Evolutionary conservation across 2,797 vertebrate species (phyloP).

Genomic region (Oryzias sinensis): DNA sequence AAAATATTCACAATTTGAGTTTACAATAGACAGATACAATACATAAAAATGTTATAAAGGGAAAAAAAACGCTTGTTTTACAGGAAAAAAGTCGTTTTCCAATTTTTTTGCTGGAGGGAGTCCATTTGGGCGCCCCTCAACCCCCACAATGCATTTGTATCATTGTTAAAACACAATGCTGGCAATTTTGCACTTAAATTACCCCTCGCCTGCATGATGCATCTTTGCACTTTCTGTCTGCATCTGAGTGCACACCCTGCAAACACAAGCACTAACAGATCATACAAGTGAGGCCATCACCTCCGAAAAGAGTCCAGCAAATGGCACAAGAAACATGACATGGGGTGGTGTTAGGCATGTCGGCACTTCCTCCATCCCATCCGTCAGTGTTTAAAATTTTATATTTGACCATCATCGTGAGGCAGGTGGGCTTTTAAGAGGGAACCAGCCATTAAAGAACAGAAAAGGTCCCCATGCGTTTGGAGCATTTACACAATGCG

Average conservation of each 20-base stretch:
- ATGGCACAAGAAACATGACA: conserved; percentile 51
- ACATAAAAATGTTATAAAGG: too few relatives aligned
- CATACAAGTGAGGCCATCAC: conserved; percentile 46
- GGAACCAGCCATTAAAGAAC: conserved; percentile 46
- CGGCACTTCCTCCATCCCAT: conserved; percentile 69
- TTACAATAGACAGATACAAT: too few relatives aligned
- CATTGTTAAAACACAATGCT: conserved; percentile 54
- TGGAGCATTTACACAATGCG: conserved; percentile 18
- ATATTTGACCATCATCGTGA: conserved; percentile 75
- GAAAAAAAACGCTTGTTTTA: too few relatives aligned
- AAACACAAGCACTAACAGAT: conserved; percentile 10
- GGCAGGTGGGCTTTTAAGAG: conserved; percentile 67
- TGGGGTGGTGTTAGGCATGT: conserved; percentile 66
- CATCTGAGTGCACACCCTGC: conserved; percentile 14
- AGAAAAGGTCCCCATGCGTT: conserved; percentile 39
- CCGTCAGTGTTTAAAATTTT: conserved; percentile 78
- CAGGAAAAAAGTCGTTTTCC: too few relatives aligned
- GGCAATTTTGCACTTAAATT: conserved; percentile 51
- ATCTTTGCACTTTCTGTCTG: conserved; percentile 14
- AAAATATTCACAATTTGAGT: too few relatives aligned
- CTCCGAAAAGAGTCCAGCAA: conserved; percentile 60
- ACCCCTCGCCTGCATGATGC: conserved; percentile 31
- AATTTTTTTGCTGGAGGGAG: too few relatives aligned
- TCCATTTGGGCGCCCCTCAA: conserved; percentile 32
- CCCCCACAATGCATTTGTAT: conserved; percentile 47